Evolutionary conservation across 2,113 vertebrate genomes (phyloP).

Genomic region (Tragelaphus imberbis): DNA sequence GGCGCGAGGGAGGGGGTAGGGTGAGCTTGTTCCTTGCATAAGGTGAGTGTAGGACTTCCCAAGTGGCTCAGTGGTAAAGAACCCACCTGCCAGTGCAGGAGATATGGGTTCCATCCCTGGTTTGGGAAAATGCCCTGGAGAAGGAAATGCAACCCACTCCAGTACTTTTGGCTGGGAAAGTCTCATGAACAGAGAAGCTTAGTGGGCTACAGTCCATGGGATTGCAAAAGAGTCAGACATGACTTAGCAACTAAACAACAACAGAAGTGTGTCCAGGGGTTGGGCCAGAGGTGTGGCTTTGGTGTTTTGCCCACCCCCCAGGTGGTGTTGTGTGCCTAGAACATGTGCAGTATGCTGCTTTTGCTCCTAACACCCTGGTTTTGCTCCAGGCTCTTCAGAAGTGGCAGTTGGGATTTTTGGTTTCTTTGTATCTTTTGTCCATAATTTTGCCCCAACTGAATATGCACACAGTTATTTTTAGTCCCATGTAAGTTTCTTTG

Average conservation of each 20-base stretch:
- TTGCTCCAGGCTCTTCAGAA: too few relatives aligned
- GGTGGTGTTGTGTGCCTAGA: too few relatives aligned
- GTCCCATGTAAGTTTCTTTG: background rate
- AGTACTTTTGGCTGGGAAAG: background rate
- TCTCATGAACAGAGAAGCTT: background rate
- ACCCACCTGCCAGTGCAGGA: background rate
- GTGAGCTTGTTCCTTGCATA: background rate
- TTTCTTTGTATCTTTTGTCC: background rate
- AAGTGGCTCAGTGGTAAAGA: background rate
- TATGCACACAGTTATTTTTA: too few relatives aligned
- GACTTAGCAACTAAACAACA: background rate
- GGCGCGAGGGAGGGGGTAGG: accelerated
- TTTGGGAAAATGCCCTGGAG: background rate
- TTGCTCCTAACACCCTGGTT: too few relatives aligned
- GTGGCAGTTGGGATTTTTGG: too few relatives aligned
- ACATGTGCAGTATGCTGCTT: too few relatives aligned
- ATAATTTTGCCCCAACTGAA: too few relatives aligned
- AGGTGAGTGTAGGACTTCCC: background rate
- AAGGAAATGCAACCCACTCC: background rate
- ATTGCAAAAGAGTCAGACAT: background rate
- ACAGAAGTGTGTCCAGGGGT: too few relatives aligned
- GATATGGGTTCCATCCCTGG: background rate
- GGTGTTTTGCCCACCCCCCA: too few relatives aligned
- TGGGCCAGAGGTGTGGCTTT: too few relatives aligned
- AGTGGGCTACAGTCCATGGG: background rate